Evolutionary conservation across 2,113 vertebrate genomes (phyloP).

Genomic region (Saccopteryx leptura): DNA sequence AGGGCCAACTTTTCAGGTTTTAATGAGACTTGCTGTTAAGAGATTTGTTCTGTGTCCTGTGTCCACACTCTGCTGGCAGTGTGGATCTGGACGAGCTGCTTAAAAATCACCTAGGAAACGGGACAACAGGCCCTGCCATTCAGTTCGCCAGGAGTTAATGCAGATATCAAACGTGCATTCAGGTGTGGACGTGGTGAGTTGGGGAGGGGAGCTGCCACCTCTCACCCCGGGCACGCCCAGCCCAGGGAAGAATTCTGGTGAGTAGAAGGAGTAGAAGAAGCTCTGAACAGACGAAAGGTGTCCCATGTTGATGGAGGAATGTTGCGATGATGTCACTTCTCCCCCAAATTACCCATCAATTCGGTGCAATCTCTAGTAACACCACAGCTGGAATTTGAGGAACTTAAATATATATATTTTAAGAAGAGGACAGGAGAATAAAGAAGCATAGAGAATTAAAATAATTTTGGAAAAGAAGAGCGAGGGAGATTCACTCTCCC

Average conservation of each 20-base stretch:
- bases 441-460: neutral
- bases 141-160: neutral
- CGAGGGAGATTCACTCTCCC: neutral
- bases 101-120: neutral
- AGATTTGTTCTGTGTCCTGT: neutral
- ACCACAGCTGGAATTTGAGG: neutral
- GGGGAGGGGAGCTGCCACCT: neutral
- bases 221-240: neutral
- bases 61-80: neutral
- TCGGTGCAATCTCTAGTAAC: neutral
- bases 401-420: neutral
- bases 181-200: neutral
- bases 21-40: neutral
- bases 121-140: neutral
- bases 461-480: neutral
- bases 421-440: neutral
- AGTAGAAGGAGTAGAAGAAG: neutral
- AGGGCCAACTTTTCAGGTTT: neutral
- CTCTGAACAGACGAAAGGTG: neutral
- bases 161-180: neutral
- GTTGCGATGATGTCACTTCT: fast-evolving
- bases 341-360: neutral
- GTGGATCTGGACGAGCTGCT: neutral
- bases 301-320: too few species aligned
- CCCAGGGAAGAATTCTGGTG: neutral